Percentiles rank a stretch among this genome's conserved stretches.
phyloP scores from a whole-genome alignment of 2,113 vertebrate genomes.

The Campylomormyrus numenius region DNA sequence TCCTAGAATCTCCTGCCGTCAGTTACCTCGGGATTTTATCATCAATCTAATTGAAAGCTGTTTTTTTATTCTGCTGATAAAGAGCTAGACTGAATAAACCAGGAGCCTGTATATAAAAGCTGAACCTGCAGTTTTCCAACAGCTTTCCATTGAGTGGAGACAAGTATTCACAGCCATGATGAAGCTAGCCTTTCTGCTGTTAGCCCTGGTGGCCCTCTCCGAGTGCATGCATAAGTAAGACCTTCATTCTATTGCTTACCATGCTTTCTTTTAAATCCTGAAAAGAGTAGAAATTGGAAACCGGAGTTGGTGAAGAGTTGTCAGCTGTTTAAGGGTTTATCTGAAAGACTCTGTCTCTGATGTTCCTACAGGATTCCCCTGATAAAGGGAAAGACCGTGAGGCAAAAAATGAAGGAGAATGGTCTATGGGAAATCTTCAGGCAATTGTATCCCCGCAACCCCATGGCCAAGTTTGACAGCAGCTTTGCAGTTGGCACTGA shows the following conservation, averaged over 20 bases:
- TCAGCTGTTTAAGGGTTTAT: neutral
- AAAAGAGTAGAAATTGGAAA: neutral
- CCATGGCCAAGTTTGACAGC: conserved; percentile 32
- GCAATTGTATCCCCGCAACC: conserved; percentile 35
- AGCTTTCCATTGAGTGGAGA: neutral
- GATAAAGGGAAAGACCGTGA: conserved; percentile 41
- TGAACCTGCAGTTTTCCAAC: neutral
- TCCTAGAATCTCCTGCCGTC: neutral
- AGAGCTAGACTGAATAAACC: neutral
- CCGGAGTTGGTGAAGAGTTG: neutral
- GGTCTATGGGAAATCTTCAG: conserved; percentile 43
- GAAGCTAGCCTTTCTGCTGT: conserved; percentile 40
- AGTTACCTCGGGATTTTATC: neutral
- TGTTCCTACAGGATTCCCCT: conserved; percentile 38
- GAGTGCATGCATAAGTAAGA: conserved; percentile 43
- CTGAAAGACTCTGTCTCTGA: neutral
- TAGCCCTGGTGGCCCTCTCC: conserved; percentile 40
- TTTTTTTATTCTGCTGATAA: neutral
- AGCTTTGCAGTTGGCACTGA: conserved; percentile 13
- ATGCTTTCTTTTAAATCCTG: neutral
- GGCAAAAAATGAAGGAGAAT: conserved; percentile 40
- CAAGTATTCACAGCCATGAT: conserved; percentile 22
- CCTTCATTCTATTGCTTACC: neutral
- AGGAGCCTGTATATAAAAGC: neutral
- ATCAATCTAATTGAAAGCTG: neutral